phyloP scores from a whole-genome alignment of 2,797 vertebrate species.

The Anguilla anguilla region DNA sequence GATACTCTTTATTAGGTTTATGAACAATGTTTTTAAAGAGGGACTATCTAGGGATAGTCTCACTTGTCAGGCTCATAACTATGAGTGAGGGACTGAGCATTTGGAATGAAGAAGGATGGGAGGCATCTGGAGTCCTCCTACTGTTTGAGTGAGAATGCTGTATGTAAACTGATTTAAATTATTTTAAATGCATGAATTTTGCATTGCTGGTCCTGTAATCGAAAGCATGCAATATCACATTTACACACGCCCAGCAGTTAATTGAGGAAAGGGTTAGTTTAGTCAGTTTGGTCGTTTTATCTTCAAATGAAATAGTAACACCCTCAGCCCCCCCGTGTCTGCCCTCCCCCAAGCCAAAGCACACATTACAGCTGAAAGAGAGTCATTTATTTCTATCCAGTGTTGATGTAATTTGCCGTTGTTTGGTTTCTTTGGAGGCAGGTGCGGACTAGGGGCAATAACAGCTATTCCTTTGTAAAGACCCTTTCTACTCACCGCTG shows the following conservation, averaged over 20 bases:
- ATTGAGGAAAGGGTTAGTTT: not conserved
- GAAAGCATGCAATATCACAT: not conserved
- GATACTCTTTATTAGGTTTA: too few species aligned
- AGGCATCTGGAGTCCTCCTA: not conserved
- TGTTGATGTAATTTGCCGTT: slow-evolving; percentile 23
- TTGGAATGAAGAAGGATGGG: not conserved
- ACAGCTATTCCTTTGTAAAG: slow-evolving; percentile 56
- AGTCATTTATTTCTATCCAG: slow-evolving; percentile 15
- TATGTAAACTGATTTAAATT: not conserved
- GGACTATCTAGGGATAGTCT: not conserved
- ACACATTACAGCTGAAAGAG: slow-evolving; percentile 21
- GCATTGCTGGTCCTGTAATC: not conserved
- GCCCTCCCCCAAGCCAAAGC: not conserved
- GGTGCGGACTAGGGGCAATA: slow-evolving; percentile 50
- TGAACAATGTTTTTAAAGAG: too few species aligned
- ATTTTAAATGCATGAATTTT: not conserved
- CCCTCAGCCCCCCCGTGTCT: not conserved
- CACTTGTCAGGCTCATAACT: too few species aligned
- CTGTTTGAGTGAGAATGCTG: not conserved
- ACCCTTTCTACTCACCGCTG: slow-evolving; percentile 30
- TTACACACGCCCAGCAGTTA: not conserved
- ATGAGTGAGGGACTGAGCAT: not conserved
- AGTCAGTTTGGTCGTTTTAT: not conserved
- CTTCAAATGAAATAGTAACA: not conserved
- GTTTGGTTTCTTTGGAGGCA: slow-evolving; percentile 5